Conservation (phyloP, 2,113 vertebrate genomes). For the Oncorhynchus tshawytscha region DNA sequence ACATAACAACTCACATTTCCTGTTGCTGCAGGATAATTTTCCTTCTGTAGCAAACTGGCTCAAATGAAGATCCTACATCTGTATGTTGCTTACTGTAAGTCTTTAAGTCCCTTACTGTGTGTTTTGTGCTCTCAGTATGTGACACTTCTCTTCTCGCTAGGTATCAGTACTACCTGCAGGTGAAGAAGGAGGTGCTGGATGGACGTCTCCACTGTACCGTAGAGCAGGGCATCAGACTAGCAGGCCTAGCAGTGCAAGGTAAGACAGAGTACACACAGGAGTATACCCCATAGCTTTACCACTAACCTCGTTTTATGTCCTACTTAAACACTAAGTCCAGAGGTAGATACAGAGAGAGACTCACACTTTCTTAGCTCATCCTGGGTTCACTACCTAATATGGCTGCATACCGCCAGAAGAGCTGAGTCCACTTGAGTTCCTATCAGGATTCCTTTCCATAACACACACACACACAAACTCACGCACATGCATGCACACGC, state of each 20-base stretch:
- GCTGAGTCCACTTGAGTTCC: conserved; percentile 68
- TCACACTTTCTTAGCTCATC: conserved; percentile 64
- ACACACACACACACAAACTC: conserved; percentile 14
- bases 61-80: background rate
- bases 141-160: background rate
- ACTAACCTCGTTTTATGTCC: background rate
- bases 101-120: background rate
- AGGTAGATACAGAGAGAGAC: conserved; percentile 16
- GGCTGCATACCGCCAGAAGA: conserved; percentile 64
- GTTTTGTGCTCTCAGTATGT: background rate
- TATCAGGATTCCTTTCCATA: conserved; percentile 58
- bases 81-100: background rate
- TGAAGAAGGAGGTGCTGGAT: conserved; percentile 93
- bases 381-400: conserved; percentile 70
- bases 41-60: background rate
- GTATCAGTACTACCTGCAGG: conserved; percentile 89
- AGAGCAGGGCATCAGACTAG: conserved; percentile 90
- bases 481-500: background rate
- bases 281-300: background rate
- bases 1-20: background rate
- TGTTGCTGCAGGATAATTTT: background rate
- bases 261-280: conserved; percentile 26
- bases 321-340: too few species aligned
- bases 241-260: conserved; percentile 95
- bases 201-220: conserved; percentile 82